These are phyloP conservation scores for Drosophila sechellia DNA, from an alignment of 1,140 invertebrate genomes.

Conservation along the genomic window DNA sequence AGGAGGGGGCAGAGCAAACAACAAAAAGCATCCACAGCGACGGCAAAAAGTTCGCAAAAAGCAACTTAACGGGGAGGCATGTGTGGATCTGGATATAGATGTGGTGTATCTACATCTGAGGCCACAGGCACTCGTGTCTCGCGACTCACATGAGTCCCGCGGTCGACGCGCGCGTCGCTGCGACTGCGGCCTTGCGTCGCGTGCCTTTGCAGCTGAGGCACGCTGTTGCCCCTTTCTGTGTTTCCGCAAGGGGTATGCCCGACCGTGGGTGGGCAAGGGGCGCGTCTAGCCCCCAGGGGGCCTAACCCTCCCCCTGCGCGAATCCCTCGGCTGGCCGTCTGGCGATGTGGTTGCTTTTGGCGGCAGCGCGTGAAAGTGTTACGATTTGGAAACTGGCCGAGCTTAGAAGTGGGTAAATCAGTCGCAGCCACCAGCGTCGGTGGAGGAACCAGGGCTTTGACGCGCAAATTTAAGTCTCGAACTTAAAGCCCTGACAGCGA, in stretches of 20 bases:
- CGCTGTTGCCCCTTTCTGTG: conserved; percentile 44
- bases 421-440: conserved; percentile 20
- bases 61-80: conserved; percentile 32
- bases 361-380: conserved; percentile 70
- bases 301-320: background rate
- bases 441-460: background rate
- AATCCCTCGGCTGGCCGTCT: conserved; percentile 10
- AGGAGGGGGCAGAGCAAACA: conserved; percentile 17
- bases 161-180: conserved; percentile 59
- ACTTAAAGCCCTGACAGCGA: background rate
- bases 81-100: conserved; percentile 31
- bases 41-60: conserved; percentile 67
- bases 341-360: conserved; percentile 56
- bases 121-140: conserved; percentile 41
- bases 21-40: conserved; percentile 63
- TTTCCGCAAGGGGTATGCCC: conserved; percentile 32
- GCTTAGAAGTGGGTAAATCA: conserved; percentile 80
- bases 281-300: conserved; percentile 42
- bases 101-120: conserved; percentile 44
- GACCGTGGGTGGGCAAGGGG: conserved; percentile 1
- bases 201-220: conserved; percentile 68
- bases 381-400: conserved; percentile 71
- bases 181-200: conserved; percentile 64
- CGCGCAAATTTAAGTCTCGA: background rate
- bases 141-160: conserved; percentile 51